Evolutionary conservation across 2,797 vertebrate species (phyloP), one percentile per base, ranked within the genome.

Genomic region (Acipenser transmontanus): DNA sequence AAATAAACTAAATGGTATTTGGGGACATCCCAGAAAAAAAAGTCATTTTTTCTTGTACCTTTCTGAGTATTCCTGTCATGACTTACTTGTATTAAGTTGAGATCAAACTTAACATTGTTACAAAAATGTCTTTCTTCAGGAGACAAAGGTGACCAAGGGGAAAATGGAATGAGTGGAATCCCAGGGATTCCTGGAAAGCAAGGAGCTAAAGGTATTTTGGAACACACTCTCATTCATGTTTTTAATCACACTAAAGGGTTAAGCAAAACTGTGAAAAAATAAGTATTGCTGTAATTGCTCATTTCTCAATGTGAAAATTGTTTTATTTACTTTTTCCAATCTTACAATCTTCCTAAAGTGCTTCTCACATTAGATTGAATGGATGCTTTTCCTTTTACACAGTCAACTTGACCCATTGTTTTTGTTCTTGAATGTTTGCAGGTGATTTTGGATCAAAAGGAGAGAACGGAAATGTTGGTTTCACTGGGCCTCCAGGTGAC

Each of bases 401-500:
- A 52, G 51, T 52, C 51, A 52, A 8, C 51, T 52, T 52, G 8
- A 8, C 51, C 51, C 14, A 14, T 17, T 60, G n/a, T 17, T 61
- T 61, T 9, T 13, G 66, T 71, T n/a, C 6, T 1, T 62, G 49
- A 13, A 63, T 75, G 72, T 60, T 80, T 80, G 13, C 79, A 98
- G 97, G 97, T 80, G 93, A 92, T 67, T 69, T 77, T 60, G 95
- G 96, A 75, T 72, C 80, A 47, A 98, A 94, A 89, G 96, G 95
- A 60, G 92, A 86, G 47, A 94, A 89, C 74, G 97, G 97, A 79
- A 87, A 72, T 73, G 65, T 65, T 0, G 95, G 97, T 52, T 76
- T 83, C 52, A 78, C 84, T 0, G 96, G 96, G 48, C 64, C 82
- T 61, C 94, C 91, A 81, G 96, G 96, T 52, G 79, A 86, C 2